A percentile compares a stretch with the other conserved stretches of the same genome.
These are phyloP conservation scores for Biston betularia DNA, from an alignment of 2,888 invertebrate genomes.

Conservation along the genomic window DNA sequence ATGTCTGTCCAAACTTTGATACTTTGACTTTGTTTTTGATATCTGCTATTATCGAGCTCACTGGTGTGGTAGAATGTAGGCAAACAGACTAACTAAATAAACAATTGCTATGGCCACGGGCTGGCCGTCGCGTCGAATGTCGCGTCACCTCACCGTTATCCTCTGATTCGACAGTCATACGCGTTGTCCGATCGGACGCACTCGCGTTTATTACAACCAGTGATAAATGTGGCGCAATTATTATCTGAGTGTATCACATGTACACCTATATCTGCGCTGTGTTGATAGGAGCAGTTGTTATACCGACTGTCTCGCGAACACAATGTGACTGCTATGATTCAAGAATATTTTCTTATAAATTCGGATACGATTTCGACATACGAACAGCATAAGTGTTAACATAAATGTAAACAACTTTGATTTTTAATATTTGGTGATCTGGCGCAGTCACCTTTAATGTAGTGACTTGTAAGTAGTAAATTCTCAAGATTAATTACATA, in stretches of 20 bases:
- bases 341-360: conserved; percentile 1
- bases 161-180: conserved; percentile 14
- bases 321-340: conserved; percentile 7
- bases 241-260: conserved; percentile 9
- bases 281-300: conserved; percentile 16
- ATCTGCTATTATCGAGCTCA: not conserved
- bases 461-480: conserved; percentile 25
- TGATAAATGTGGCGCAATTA: conserved; percentile 9
- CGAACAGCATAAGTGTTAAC: not conserved
- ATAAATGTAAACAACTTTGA: conserved; percentile 1
- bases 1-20: not conserved
- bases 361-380: not conserved
- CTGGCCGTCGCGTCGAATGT: not conserved
- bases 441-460: conserved; percentile 7
- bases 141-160: not conserved
- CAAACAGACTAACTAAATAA: not conserved
- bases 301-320: conserved; percentile 1
- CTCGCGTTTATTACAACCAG: conserved; percentile 3
- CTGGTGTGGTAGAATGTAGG: not conserved
- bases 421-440: conserved; percentile 6
- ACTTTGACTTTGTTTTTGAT: too few species aligned
- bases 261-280: conserved; percentile 1
- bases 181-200: conserved; percentile 20
- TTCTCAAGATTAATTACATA: conserved; percentile 7
- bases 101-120: not conserved